A percentile compares a stretch with the other conserved stretches of the same genome.
phyloP scores from a whole-genome alignment of 2,797 vertebrate genomes.

The Gallinago solitaria region DNA sequence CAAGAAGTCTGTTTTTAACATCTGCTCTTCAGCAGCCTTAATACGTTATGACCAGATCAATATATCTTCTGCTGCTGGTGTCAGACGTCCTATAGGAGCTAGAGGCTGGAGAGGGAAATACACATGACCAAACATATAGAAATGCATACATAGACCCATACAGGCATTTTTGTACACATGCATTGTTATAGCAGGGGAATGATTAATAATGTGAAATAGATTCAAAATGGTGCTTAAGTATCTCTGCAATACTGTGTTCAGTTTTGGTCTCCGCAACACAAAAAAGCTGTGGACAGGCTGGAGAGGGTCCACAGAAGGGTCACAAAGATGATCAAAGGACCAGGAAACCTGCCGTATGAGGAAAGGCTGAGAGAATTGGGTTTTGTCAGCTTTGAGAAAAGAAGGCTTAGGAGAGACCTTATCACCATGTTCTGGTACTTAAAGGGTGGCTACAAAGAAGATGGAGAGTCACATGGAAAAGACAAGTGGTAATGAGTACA shows the following conservation, averaged over 20 bases:
- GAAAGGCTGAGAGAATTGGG: neutral
- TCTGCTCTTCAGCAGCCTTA: conserved; percentile 69
- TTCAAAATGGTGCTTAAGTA: conserved; percentile 51
- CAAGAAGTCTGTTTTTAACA: conserved; percentile 65
- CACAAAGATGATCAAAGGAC: neutral
- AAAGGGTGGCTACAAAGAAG: neutral
- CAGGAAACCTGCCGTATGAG: neutral
- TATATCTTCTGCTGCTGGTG: conserved; percentile 55
- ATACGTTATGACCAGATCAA: conserved; percentile 69
- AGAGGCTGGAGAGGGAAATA: conserved; percentile 36
- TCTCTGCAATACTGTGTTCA: neutral
- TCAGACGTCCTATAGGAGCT: conserved; percentile 47
- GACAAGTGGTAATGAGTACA: neutral
- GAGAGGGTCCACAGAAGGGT: neutral
- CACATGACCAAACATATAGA: neutral
- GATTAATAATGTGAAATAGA: conserved; percentile 69
- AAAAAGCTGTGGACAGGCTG: neutral
- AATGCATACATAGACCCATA: neutral
- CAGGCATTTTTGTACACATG: neutral
- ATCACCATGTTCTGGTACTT: neutral
- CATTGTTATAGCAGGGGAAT: neutral
- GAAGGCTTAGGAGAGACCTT: neutral
- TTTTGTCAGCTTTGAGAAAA: neutral
- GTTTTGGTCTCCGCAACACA: neutral
- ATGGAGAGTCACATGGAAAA: neutral